Conservation (phyloP, 2,113 vertebrate species). For the Gymnobelideus leadbeateri region DNA sequence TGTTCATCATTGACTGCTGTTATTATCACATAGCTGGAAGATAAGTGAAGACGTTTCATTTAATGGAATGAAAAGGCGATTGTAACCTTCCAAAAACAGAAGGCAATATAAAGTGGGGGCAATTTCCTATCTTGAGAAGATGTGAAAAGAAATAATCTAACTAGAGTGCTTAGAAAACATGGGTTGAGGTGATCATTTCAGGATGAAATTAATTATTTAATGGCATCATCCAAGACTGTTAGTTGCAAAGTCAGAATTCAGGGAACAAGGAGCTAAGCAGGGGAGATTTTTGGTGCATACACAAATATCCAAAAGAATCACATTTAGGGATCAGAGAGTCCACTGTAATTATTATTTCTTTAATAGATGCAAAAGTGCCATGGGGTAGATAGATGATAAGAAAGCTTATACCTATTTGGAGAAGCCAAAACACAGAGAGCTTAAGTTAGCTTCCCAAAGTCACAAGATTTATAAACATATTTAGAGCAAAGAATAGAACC, state of each 20-base stretch:
- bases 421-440: background rate
- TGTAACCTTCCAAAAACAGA: background rate
- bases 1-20: background rate
- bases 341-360: slow-evolving; percentile 3
- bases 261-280: background rate
- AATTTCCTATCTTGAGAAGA: background rate
- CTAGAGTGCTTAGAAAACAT: accelerated
- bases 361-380: background rate
- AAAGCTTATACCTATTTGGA: background rate
- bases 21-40: background rate
- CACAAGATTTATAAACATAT: background rate
- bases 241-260: background rate
- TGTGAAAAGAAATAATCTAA: background rate
- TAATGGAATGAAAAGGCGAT: background rate
- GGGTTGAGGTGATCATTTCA: background rate
- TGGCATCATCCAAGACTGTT: background rate
- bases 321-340: background rate
- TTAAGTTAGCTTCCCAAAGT: background rate
- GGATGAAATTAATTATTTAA: background rate
- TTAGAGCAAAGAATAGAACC: background rate
- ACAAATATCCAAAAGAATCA: background rate
- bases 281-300: background rate
- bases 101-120: background rate
- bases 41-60: too few relatives aligned
- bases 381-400: background rate